These are phyloP conservation scores for Rhyacophila evoluta DNA, from an alignment of 2,888 invertebrate genomes.

Conservation along the genomic window DNA sequence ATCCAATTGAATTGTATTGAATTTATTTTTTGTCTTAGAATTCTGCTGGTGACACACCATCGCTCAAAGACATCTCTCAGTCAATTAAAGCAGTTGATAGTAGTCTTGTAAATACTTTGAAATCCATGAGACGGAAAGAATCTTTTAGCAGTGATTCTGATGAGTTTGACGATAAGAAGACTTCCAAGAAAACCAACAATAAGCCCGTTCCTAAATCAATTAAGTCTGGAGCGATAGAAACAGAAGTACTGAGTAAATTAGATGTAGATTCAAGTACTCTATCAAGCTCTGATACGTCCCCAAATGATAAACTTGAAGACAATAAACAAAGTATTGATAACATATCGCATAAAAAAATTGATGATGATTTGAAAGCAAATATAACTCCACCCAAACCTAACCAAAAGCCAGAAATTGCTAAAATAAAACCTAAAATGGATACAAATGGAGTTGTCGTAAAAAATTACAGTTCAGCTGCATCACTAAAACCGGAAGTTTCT, in stretches of 20 bases:
- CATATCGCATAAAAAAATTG: neutral
- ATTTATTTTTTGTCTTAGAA: slow-evolving; percentile 64
- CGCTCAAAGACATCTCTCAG: slow-evolving; percentile 65
- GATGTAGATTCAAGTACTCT: no score
- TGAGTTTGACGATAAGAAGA: neutral
- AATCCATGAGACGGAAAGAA: slow-evolving; percentile 61
- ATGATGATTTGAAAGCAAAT: neutral
- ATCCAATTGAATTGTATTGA: no score
- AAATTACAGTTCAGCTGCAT: slow-evolving; percentile 23
- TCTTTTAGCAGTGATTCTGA: slow-evolving; percentile 61
- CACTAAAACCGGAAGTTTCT: slow-evolving; percentile 51
- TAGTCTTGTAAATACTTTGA: slow-evolving; percentile 65
- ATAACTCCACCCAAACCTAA: neutral
- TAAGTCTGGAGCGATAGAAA: no score
- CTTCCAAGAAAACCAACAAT: neutral
- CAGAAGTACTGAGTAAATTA: no score
- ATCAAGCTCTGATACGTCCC: neutral
- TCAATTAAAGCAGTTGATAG: slow-evolving; percentile 60
- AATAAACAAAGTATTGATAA: neutral
- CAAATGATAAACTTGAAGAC: neutral
- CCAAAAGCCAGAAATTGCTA: neutral
- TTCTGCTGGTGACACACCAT: slow-evolving; percentile 72
- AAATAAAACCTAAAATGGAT: neutral
- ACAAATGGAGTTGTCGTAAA: no score
- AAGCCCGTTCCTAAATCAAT: no score